Percentiles rank a stretch among this genome's conserved stretches.
Evolutionary conservation across 1,140 invertebrate species (phyloP).

Genomic region (Hetaerina americana): DNA sequence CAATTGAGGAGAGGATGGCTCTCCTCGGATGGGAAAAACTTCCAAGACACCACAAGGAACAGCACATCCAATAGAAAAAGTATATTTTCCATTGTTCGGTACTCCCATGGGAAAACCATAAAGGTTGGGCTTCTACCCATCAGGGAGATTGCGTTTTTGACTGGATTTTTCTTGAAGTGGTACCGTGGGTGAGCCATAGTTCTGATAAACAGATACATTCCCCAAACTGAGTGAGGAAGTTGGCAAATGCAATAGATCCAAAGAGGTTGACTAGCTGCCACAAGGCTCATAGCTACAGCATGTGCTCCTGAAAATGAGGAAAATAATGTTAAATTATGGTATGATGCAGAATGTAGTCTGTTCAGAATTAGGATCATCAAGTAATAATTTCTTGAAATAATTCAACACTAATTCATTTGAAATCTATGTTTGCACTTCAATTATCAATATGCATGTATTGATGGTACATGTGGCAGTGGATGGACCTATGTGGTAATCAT

Average conservation of each 20-base stretch:
- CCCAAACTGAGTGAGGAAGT: neutral
- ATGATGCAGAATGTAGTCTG: no score
- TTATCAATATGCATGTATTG: no score
- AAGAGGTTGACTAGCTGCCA: neutral
- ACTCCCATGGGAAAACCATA: neutral
- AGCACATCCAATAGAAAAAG: neutral
- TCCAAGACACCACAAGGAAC: neutral
- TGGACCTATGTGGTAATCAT: no score
- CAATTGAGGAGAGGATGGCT: neutral
- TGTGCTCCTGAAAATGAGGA: no score
- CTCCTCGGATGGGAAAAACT: neutral
- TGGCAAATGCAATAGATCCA: neutral
- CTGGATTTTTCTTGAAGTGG: neutral
- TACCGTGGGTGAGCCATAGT: neutral
- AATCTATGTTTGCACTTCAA: no score
- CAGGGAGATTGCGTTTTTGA: neutral
- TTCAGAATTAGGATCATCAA: no score
- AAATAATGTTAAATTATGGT: no score
- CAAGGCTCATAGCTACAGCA: neutral
- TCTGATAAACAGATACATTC: neutral
- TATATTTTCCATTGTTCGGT: neutral
- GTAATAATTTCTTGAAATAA: no score
- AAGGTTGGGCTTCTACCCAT: neutral
- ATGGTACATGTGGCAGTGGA: no score
- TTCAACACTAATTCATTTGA: no score